Percentiles rank a stretch among this genome's conserved stretches.
Conservation (phyloP, 2,113 vertebrate species). For the Peromyscus maniculatus region DNA sequence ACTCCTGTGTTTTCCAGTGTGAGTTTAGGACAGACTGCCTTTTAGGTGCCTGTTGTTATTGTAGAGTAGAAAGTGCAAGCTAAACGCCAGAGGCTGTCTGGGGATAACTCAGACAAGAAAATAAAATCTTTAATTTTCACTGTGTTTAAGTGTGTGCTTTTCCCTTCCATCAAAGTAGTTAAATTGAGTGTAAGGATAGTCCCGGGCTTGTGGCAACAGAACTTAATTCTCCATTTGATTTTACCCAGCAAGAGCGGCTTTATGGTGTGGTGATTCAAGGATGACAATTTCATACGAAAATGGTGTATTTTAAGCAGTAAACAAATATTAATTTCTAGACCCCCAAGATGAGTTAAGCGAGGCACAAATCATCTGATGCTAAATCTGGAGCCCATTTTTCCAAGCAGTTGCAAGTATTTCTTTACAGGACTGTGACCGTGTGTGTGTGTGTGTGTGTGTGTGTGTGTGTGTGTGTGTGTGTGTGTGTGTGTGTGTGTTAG, state of each 20-base stretch:
- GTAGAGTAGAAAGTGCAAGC: neutral
- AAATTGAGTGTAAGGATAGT: constrained; percentile 73
- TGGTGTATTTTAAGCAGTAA: constrained; percentile 79
- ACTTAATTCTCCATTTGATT: constrained; percentile 75
- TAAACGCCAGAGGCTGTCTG: constrained; percentile 14
- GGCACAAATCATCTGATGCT: constrained; percentile 56
- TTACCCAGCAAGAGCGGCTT: constrained; percentile 74
- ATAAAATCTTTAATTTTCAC: constrained; percentile 59
- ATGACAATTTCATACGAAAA: constrained; percentile 76
- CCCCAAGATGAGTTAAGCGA: constrained; percentile 61
- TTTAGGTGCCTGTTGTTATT: neutral
- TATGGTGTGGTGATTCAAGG: constrained; percentile 70
- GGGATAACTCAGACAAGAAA: constrained; percentile 53
- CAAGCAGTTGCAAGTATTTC: constrained; percentile 61
- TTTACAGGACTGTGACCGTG: constrained; percentile 59
- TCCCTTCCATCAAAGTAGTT: constrained; percentile 67
- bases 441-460: constrained; percentile 5
- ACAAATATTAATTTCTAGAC: constrained; percentile 75
- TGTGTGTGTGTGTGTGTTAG: neutral
- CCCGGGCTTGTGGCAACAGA: constrained; percentile 67
- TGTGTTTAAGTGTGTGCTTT: constrained; percentile 66
- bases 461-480: constrained; percentile 14
- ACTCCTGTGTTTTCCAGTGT: neutral
- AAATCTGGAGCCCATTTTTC: constrained; percentile 68
- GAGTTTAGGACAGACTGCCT: neutral